Evolutionary conservation across 2,797 vertebrate genomes (phyloP).

Genomic region (Onychomys torridus): DNA sequence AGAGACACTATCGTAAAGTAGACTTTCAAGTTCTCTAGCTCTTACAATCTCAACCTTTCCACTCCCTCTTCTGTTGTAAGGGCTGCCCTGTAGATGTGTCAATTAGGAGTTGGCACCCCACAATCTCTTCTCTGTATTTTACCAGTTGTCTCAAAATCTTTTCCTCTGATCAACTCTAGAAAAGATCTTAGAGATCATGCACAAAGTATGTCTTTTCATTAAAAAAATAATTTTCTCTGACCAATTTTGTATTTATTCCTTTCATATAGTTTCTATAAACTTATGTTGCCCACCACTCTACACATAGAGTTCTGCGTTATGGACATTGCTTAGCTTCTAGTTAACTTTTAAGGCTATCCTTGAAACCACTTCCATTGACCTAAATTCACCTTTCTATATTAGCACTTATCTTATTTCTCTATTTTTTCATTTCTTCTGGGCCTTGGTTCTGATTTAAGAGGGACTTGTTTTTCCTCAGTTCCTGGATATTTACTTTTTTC

Average conservation of each 20-base stretch:
- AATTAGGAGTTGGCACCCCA: background rate
- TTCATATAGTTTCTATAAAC: conserved; percentile 30
- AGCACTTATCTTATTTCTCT: conserved; percentile 27
- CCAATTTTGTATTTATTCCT: background rate
- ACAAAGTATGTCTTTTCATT: conserved; percentile 39
- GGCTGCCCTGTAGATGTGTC: background rate
- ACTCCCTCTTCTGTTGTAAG: background rate
- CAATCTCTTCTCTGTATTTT: background rate
- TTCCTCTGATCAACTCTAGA: background rate
- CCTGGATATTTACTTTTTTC: conserved; percentile 4
- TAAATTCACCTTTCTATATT: conserved; percentile 30
- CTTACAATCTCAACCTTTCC: background rate
- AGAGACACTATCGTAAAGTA: background rate
- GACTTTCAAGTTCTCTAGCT: background rate
- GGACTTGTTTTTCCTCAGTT: background rate
- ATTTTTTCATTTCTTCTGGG: conserved; percentile 30
- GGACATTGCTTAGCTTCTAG: background rate
- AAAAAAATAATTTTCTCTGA: conserved; percentile 23
- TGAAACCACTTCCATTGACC: conserved; percentile 49
- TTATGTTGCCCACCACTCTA: background rate
- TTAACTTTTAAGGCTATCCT: background rate
- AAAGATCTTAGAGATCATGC: background rate
- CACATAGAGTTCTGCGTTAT: background rate
- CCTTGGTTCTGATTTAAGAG: conserved; percentile 22
- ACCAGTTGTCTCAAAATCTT: background rate